These are phyloP conservation scores for Eubasilissa splendida DNA, from an alignment of 2,888 invertebrate genomes.

Conservation along the genomic window DNA sequence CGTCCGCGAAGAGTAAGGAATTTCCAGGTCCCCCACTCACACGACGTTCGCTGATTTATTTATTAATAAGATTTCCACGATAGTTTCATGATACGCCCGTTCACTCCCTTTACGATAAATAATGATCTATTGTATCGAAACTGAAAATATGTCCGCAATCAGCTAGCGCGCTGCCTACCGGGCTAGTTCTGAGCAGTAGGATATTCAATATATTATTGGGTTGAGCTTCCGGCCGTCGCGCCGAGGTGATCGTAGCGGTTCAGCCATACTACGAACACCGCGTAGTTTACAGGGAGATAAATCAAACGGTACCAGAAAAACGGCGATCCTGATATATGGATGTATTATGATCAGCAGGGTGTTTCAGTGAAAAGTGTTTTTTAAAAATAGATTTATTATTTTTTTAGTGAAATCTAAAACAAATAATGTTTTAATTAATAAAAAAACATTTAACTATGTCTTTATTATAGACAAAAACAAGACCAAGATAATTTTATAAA, in stretches of 20 bases:
- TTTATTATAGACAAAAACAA: too few species aligned
- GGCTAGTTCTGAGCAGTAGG: background rate
- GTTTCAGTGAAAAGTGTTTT: background rate
- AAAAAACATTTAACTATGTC: too few species aligned
- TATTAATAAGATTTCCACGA: too few species aligned
- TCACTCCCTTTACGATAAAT: constrained; percentile 4
- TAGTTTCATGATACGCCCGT: background rate
- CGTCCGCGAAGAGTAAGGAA: too few species aligned
- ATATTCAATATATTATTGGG: constrained; percentile 2
- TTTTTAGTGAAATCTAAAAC: too few species aligned
- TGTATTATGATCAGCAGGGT: background rate
- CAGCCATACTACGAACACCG: constrained; percentile 1
- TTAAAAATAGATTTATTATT: too few species aligned
- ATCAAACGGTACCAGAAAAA: constrained; percentile 8
- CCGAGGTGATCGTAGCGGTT: background rate
- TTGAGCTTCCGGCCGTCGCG: background rate
- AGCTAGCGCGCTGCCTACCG: background rate
- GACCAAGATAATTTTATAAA: too few species aligned
- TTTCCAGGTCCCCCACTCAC: too few species aligned
- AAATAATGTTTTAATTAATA: too few species aligned
- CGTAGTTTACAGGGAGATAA: background rate
- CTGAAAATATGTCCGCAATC: constrained; percentile 7
- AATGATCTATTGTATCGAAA: constrained; percentile 20
- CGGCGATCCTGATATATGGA: background rate
- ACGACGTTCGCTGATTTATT: too few species aligned